Conservation (phyloP, 2,113 vertebrate genomes). For the Pelecanoides urinatrix region DNA sequence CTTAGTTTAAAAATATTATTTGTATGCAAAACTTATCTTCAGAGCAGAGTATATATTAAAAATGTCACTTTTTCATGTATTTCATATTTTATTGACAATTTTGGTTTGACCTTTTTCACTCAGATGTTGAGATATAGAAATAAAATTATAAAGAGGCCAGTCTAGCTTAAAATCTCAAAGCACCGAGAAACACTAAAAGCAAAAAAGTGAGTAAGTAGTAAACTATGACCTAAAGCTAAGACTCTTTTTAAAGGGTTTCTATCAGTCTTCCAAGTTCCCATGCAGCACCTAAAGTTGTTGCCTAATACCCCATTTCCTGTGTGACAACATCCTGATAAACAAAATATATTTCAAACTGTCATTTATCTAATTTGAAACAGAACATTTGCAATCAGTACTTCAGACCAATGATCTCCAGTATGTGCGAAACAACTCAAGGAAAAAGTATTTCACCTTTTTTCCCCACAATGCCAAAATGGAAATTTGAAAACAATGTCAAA, state of each 20-base stretch:
- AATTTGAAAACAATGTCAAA: neutral
- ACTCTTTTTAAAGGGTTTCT: neutral
- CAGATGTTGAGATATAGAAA: neutral
- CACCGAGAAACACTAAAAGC: neutral
- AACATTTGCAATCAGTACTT: neutral
- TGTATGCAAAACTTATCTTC: neutral
- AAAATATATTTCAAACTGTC: neutral
- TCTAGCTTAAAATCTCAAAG: neutral
- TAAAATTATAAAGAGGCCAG: neutral
- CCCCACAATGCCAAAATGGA: neutral
- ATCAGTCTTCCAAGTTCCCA: neutral
- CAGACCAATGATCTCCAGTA: neutral
- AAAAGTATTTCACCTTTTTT: neutral
- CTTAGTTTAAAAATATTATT: neutral
- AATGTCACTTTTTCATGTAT: neutral
- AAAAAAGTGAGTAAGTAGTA: neutral
- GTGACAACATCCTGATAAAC: neutral
- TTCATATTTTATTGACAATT: neutral
- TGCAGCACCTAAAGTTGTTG: neutral
- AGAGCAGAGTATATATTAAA: neutral
- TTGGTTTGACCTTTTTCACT: neutral
- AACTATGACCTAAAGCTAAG: neutral
- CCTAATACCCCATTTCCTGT: neutral
- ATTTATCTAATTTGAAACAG: neutral
- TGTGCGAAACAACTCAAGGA: neutral